A percentile compares a stretch with the other conserved stretches of the same genome.
Evolutionary conservation across 2,888 invertebrate genomes (phyloP).

Genomic region (Terebella lapidaria): DNA sequence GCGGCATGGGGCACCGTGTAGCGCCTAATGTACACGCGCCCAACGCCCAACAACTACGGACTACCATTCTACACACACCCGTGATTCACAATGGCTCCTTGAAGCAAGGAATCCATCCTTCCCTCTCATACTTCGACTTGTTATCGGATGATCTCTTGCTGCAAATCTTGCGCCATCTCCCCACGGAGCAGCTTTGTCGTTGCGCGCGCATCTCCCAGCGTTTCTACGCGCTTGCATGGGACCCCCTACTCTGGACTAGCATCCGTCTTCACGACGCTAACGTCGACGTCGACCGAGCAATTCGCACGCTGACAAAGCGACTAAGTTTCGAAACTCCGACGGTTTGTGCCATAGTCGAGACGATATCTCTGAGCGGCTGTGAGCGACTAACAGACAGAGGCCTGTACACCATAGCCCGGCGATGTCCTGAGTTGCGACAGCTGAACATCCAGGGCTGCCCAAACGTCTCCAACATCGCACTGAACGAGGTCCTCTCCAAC

Average conservation of each 20-base stretch:
- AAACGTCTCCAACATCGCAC: slow-evolving; percentile 69
- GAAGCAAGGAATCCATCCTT: too few relatives aligned
- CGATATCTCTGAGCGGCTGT: slow-evolving; percentile 66
- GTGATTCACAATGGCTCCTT: slow-evolving; percentile 25
- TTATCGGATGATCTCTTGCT: slow-evolving; percentile 67
- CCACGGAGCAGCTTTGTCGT: slow-evolving; percentile 66
- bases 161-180: slow-evolving; percentile 67
- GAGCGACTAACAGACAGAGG: slow-evolving; percentile 73
- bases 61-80: background rate
- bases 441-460: slow-evolving; percentile 73
- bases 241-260: slow-evolving; percentile 69
- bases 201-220: slow-evolving; percentile 72
- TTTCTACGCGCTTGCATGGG: slow-evolving; percentile 74
- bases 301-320: slow-evolving; percentile 59
- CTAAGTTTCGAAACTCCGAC: slow-evolving; percentile 66
- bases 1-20: background rate
- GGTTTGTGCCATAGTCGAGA: slow-evolving; percentile 66
- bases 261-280: slow-evolving; percentile 58
- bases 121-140: slow-evolving; percentile 35
- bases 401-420: slow-evolving; percentile 68
- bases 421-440: slow-evolving; percentile 77
- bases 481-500: slow-evolving; percentile 73
- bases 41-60: background rate
- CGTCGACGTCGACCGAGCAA: slow-evolving; percentile 65
- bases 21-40: background rate